Conservation (phyloP, 2,797 vertebrate genomes). For the Accipiter badius region DNA sequence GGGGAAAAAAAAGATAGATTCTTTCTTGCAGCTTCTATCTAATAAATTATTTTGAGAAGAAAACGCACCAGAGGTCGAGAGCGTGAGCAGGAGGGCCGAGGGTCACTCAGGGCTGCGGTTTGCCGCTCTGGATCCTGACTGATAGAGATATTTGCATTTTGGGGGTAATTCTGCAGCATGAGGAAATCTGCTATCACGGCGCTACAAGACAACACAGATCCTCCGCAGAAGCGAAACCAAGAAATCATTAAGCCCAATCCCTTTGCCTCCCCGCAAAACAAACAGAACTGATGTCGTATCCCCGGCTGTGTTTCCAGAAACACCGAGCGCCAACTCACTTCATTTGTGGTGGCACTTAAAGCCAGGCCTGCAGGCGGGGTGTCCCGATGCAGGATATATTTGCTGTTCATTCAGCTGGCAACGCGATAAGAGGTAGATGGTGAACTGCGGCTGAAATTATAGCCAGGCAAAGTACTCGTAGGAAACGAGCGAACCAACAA, state of each 20-base stretch:
- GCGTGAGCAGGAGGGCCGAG: not conserved
- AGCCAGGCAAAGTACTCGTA: not conserved
- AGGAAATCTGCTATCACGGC: conserved; percentile 38
- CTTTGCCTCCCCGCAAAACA: conserved; percentile 44
- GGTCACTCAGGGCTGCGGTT: not conserved
- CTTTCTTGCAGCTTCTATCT: conserved; percentile 5
- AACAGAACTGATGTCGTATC: not conserved
- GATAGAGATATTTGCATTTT: conserved; percentile 54
- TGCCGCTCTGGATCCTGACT: conserved; percentile 16
- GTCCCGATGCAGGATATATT: accelerated
- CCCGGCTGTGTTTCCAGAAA: not conserved
- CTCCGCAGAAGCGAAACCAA: conserved; percentile 17
- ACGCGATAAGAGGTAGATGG: accelerated
- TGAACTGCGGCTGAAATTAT: not conserved
- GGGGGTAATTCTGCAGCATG: not conserved
- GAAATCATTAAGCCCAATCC: conserved; percentile 61
- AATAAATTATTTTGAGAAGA: conserved; percentile 47
- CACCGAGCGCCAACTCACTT: not conserved
- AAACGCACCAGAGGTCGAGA: conserved; percentile 12
- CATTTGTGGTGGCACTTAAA: not conserved
- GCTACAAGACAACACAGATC: conserved; percentile 41
- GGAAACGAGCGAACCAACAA: not conserved
- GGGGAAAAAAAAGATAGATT: not conserved
- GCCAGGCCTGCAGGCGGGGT: not conserved
- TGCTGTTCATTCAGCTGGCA: not conserved